Evolutionary conservation across 2,797 vertebrate genomes (phyloP).

Genomic region (Myotis planiceps): DNA sequence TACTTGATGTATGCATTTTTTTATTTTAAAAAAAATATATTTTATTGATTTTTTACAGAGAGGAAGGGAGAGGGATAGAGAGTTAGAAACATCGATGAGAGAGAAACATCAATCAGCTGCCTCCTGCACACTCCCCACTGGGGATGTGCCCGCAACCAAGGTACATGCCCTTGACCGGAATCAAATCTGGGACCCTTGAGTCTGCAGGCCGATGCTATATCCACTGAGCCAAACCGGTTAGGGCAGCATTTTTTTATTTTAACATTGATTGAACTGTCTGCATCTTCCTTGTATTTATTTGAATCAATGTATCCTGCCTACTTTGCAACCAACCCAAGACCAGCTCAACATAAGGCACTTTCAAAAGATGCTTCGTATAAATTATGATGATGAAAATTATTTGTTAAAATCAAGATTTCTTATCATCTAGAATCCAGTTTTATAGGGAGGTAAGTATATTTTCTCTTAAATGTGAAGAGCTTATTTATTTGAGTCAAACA

Average conservation of each 20-base stretch:
- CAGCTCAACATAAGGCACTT: constrained; percentile 40
- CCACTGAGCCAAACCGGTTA: too few species aligned
- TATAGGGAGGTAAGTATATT: constrained; percentile 24
- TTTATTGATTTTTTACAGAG: too few species aligned
- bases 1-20: background rate
- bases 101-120: too few species aligned
- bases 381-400: constrained; percentile 43
- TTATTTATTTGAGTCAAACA: constrained; percentile 56
- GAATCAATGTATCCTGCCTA: constrained; percentile 7
- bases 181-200: too few species aligned
- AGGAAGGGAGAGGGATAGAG: too few species aligned
- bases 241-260: constrained; percentile 13
- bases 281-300: constrained; percentile 15
- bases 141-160: too few species aligned
- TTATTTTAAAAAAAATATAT: background rate
- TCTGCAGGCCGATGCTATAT: too few species aligned
- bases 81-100: too few species aligned
- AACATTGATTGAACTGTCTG: constrained; percentile 3
- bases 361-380: background rate
- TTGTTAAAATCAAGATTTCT: constrained; percentile 54
- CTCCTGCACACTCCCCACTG: too few species aligned
- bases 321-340: background rate
- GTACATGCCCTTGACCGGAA: too few species aligned
- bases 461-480: constrained; percentile 55
- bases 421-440: constrained; percentile 45